Evolutionary conservation across 2,888 invertebrate species (phyloP), one percentile per base, ranked within the genome.

Genomic region (Acanthoscelides obtectus): DNA sequence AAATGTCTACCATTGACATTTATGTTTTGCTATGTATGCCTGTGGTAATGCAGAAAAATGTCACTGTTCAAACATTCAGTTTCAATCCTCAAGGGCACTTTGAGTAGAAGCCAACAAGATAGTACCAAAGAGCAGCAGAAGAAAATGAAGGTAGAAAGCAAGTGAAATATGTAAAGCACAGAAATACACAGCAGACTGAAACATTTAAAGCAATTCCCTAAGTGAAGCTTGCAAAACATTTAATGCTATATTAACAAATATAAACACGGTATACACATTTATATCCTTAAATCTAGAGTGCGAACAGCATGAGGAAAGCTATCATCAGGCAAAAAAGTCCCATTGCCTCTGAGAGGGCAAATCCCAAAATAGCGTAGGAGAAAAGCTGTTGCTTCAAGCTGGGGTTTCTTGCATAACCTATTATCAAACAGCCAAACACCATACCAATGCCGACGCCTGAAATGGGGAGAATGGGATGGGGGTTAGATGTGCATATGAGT

Each of bases 251-350:
- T 45, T 45, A 17, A 45, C 45, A 45, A 64, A 22, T 22, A 64
- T 69, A 64, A 69, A 45, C 69, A 69, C 69, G 45, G 73, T 71
- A 71, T 72, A 75, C 45, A 45, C 45, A 75, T 75, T 77, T 77
- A 74, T 75, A 72, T 75, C 75, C 45, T 75, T 77, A 76, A 72
- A 77, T 77, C 89, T 94, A 98, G 88, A 97, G 93, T 84, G 96
- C 97, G 88, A 97, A 99, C 83, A 99, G 90, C 88, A 99, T 91
- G 84, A 99, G 88, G 91, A 99, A 98, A 77, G 97, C 96, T 90
- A 99, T 97, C 97, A 98, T 98, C 83, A 99, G 89, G 90, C 98
- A 98, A 90, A 99, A 99, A 76, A 99, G 92, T 84, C 98, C 98
- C 97, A 99, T 97, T 82, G 98, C 98, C 91, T 99, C 99, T 78